A percentile compares a stretch with the other conserved stretches of the same genome.
Conservation (phyloP, 2,797 vertebrate species). For the Pyrrhura leucotis region DNA sequence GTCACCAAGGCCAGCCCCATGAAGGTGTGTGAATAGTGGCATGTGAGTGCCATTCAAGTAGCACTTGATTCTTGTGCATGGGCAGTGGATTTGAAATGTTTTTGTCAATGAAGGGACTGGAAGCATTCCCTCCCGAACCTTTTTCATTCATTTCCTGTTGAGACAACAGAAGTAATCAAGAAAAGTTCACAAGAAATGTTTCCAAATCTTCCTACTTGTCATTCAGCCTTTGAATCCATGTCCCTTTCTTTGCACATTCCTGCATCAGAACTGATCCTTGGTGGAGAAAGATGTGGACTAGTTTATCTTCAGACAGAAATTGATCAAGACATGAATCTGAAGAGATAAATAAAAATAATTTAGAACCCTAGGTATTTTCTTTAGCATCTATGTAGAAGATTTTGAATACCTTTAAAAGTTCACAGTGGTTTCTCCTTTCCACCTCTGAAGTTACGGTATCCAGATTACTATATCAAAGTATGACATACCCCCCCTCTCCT, state of each 20-base stretch:
- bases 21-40: background rate
- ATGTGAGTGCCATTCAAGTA: background rate
- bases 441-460: background rate
- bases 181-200: background rate
- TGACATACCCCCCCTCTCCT: rapidly evolving
- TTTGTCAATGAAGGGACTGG: background rate
- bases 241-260: background rate
- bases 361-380: background rate
- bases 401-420: background rate
- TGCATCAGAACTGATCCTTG: background rate
- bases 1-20: background rate
- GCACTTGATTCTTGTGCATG: background rate
- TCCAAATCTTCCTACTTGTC: background rate
- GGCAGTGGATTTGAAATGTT: background rate
- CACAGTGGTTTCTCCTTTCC: background rate
- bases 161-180: background rate
- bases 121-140: background rate
- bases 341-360: background rate
- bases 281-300: background rate
- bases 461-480: background rate
- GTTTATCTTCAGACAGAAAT: background rate
- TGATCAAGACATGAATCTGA: background rate
- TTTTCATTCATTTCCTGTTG: background rate
- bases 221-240: background rate
- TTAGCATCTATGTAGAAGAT: background rate